Evolutionary conservation across 2,888 invertebrate genomes (phyloP), one percentile per base, ranked within the genome.

Genomic region (Agrypnus murinus): DNA sequence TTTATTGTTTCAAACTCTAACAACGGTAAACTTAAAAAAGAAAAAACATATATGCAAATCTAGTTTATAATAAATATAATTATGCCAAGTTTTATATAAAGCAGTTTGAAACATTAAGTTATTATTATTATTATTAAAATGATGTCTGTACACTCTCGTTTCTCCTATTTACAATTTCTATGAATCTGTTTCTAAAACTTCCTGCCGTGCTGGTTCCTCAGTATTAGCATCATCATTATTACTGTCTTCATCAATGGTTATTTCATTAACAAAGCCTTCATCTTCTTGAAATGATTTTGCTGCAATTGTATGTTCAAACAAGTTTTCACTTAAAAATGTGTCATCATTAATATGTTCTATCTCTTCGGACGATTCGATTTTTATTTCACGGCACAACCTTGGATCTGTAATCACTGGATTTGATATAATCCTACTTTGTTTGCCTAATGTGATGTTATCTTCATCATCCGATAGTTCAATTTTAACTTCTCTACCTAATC

Each of bases 231-330:
- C 70, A 6, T 43, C 40, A 25, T 3, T 25, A n/a, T 64, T 64
- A 34, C 46, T 65, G n/a, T 60, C 58, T 14, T 72, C 72, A 60
- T 85, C 85, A 66, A 85, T 78, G 34, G 84, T 84, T 25, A 85
- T 84, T 75, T 85, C 85, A 68, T 85, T 84, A 10, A 85, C 82
- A 75, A 84, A 84, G 40, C 74, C 78, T 60, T 82, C 81, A 45
- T 80, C 80, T 65, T 81, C 82, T 25, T 79, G 77, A 50, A 77
- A 77, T 38, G 74, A 74, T 50, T 77, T 80, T 69, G 77, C 68
- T 14, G 69, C 76, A 19, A 81, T 74, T 45, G 79, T 76, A 60
- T 79, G 79, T 58, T 81, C 82, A 69, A 83, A 84, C 19, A 84
- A 72, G 55, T 81, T 75, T 66, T 83, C 84, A 66, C 77, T 80